Conservation (phyloP, 1,140 invertebrate genomes). For the Brachionus angularis region DNA sequence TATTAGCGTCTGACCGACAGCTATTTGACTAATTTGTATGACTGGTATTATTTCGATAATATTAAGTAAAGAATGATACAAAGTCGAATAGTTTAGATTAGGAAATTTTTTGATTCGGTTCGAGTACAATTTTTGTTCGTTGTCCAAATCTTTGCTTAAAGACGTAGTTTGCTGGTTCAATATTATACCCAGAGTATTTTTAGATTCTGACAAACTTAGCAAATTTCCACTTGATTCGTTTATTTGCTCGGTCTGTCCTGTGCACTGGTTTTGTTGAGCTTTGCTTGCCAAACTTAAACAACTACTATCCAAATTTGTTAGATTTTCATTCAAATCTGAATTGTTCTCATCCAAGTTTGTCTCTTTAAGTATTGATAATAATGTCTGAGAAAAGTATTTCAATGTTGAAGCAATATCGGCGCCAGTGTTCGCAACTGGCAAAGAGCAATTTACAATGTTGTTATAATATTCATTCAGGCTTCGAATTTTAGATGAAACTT, state of each 20-base stretch:
- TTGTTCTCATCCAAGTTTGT: slow-evolving; percentile 15
- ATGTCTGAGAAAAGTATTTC: slow-evolving; percentile 93
- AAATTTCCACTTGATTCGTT: no score
- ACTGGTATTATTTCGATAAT: slow-evolving; percentile 60
- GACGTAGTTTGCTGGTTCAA: slow-evolving; percentile 78
- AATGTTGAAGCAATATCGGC: slow-evolving; percentile 91
- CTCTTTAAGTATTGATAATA: slow-evolving; percentile 64
- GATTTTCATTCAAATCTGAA: background rate
- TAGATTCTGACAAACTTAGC: no score
- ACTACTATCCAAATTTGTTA: background rate
- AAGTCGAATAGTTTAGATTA: slow-evolving; percentile 85
- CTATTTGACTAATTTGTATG: slow-evolving; percentile 56
- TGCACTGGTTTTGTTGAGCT: no score
- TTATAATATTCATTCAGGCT: slow-evolving; percentile 92
- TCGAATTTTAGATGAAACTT: slow-evolving; percentile 93
- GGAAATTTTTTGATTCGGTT: slow-evolving; percentile 79
- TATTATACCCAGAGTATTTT: background rate
- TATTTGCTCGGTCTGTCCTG: no score
- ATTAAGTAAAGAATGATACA: slow-evolving; percentile 66
- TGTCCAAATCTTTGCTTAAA: slow-evolving; percentile 80
- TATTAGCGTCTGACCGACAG: slow-evolving; percentile 69
- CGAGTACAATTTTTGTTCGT: slow-evolving; percentile 48
- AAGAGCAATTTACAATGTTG: slow-evolving; percentile 79
- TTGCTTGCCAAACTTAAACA: background rate
- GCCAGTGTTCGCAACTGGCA: slow-evolving; percentile 79